These are phyloP conservation scores for Zaprionus gabonicus DNA, from an alignment of 1,140 invertebrate species.

Conservation along the genomic window DNA sequence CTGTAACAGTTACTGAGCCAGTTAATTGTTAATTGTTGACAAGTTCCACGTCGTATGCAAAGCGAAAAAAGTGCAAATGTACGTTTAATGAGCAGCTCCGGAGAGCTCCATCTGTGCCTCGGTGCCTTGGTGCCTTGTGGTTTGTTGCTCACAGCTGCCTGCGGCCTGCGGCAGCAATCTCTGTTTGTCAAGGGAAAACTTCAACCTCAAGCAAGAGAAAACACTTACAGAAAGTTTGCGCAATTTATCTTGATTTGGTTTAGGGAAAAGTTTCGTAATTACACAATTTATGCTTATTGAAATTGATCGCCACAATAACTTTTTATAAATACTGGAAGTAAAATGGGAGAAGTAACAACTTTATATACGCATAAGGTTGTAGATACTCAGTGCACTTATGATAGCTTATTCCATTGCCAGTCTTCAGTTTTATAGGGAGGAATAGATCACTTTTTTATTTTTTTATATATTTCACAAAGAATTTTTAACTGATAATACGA, in stretches of 20 bases:
- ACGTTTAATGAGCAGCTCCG: slow-evolving; percentile 69
- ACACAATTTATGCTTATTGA: background rate
- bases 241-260: background rate
- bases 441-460: too few species aligned
- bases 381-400: too few species aligned
- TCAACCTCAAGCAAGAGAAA: slow-evolving; percentile 32
- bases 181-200: slow-evolving; percentile 36
- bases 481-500: too few species aligned
- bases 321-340: too few species aligned
- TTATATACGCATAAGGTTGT: too few species aligned
- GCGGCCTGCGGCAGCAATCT: slow-evolving; percentile 32
- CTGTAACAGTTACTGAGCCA: slow-evolving; percentile 60
- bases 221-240: slow-evolving; percentile 10
- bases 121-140: slow-evolving; percentile 29
- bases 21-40: slow-evolving; percentile 81
- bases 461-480: too few species aligned
- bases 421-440: too few species aligned
- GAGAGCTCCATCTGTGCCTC: background rate
- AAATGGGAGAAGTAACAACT: too few species aligned
- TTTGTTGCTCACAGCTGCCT: slow-evolving; percentile 4
- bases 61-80: slow-evolving; percentile 73
- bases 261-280: background rate
- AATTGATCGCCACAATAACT: too few species aligned
- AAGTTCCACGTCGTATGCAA: slow-evolving; percentile 55
- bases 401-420: too few species aligned